phyloP scores from a whole-genome alignment of 2,113 vertebrate genomes.

The Psilopsiagon aurifrons region DNA sequence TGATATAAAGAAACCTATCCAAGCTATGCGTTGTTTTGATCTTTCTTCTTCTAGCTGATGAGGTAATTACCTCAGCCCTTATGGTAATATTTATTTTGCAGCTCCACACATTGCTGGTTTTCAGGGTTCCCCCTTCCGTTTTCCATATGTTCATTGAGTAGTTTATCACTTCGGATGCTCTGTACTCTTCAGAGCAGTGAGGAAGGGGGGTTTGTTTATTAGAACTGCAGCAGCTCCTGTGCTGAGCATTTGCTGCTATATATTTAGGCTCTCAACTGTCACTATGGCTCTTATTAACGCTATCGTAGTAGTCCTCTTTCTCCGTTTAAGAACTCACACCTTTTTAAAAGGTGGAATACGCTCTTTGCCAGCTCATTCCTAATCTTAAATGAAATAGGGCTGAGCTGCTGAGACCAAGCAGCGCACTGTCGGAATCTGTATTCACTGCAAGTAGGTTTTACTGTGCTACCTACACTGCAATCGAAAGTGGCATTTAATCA shows the following conservation, averaged over 20 bases:
- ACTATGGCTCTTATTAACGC: slow-evolving; percentile 6
- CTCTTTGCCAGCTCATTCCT: slow-evolving; percentile 48
- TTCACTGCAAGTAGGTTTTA: slow-evolving; percentile 4
- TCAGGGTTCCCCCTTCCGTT: slow-evolving; percentile 18
- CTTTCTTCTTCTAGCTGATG: slow-evolving; percentile 34
- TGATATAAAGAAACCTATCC: neutral
- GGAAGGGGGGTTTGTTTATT: slow-evolving; percentile 18
- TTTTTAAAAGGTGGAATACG: slow-evolving; percentile 41
- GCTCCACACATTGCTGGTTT: slow-evolving; percentile 35
- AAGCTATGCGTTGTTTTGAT: slow-evolving; percentile 31
- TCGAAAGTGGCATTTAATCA: slow-evolving; percentile 45
- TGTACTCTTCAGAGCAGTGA: neutral
- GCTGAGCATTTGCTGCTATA: slow-evolving; percentile 3
- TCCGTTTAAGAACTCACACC: slow-evolving; percentile 49
- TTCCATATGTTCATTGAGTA: slow-evolving; percentile 42
- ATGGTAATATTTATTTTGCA: slow-evolving; percentile 63
- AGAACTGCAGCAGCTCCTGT: slow-evolving; percentile 35
- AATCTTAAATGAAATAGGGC: slow-evolving; percentile 53
- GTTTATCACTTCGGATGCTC: slow-evolving; percentile 17
- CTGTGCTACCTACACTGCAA: neutral
- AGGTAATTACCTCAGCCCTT: slow-evolving; percentile 60
- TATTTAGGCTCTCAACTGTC: slow-evolving; percentile 33
- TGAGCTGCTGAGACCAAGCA: slow-evolving; percentile 21
- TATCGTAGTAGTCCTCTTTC: slow-evolving; percentile 31
- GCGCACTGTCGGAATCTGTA: neutral